Conservation (phyloP, 2,113 vertebrate genomes). For the Chiloscyllium plagiosum region DNA sequence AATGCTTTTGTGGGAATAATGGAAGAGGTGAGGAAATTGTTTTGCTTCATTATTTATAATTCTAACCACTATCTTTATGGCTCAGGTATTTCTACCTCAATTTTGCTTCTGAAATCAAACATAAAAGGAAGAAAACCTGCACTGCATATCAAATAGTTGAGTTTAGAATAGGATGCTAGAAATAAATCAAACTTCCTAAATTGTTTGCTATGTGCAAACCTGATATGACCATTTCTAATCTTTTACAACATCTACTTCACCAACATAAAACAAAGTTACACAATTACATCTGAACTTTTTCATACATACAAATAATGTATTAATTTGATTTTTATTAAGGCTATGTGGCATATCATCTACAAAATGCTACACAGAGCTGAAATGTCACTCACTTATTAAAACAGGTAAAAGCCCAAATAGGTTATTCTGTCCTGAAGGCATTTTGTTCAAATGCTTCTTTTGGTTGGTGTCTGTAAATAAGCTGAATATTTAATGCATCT, state of each 20-base stretch:
- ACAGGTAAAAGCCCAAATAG: background rate
- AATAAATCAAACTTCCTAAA: background rate
- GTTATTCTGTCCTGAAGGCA: background rate
- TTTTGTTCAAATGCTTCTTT: background rate
- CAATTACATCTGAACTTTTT: background rate
- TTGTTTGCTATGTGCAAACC: background rate
- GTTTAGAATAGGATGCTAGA: background rate
- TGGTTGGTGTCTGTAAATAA: conserved; percentile 17
- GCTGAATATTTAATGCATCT: conserved; percentile 12
- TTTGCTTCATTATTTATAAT: background rate
- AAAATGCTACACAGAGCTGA: background rate
- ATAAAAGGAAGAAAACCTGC: background rate
- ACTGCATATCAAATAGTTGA: background rate
- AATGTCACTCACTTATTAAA: background rate
- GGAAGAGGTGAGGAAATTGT: background rate
- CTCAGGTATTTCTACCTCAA: background rate
- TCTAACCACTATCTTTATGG: background rate
- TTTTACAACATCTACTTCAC: background rate
- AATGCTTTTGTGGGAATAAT: background rate
- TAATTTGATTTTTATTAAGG: background rate
- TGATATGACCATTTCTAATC: background rate
- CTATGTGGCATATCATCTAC: background rate
- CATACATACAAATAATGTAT: background rate
- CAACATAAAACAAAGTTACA: background rate
- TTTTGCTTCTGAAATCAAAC: background rate